Percentiles rank a stretch among this genome's conserved stretches.
These are phyloP conservation scores for Encarsia formosa DNA, from an alignment of 2,888 invertebrate genomes.

Conservation along the genomic window DNA sequence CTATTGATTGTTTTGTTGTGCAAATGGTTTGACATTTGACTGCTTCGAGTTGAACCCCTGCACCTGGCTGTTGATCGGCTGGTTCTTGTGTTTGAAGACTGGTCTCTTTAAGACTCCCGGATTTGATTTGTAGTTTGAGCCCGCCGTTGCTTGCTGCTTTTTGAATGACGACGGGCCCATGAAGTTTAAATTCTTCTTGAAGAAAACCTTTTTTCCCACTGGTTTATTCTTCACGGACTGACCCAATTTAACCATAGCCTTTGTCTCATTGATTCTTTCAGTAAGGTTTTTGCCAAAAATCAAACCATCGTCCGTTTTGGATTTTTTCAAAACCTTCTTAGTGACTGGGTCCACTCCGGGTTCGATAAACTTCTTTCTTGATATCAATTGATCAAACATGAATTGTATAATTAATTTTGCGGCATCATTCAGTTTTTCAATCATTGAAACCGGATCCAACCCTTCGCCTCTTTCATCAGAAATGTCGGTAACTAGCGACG, in stretches of 20 bases:
- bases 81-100: not conserved
- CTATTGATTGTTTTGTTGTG: not conserved
- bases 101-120: no score
- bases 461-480: slow-evolving; percentile 9
- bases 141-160: not conserved
- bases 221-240: not conserved
- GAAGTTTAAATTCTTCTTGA: not conserved
- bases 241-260: not conserved
- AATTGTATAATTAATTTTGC: not conserved
- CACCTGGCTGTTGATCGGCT: not conserved
- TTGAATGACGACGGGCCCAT: not conserved
- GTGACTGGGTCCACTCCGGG: not conserved
- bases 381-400: not conserved
- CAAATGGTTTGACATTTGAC: not conserved
- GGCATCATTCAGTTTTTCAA: not conserved
- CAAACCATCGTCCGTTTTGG: not conserved
- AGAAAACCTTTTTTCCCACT: not conserved
- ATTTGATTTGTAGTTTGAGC: not conserved
- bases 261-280: not conserved
- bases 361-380: not conserved
- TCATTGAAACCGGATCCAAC: not conserved
- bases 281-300: no score
- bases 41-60: not conserved
- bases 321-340: not conserved
- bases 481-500: slow-evolving; percentile 14